Evolutionary conservation across 2,888 invertebrate genomes (phyloP).

Genomic region (Autographa pulchrina): DNA sequence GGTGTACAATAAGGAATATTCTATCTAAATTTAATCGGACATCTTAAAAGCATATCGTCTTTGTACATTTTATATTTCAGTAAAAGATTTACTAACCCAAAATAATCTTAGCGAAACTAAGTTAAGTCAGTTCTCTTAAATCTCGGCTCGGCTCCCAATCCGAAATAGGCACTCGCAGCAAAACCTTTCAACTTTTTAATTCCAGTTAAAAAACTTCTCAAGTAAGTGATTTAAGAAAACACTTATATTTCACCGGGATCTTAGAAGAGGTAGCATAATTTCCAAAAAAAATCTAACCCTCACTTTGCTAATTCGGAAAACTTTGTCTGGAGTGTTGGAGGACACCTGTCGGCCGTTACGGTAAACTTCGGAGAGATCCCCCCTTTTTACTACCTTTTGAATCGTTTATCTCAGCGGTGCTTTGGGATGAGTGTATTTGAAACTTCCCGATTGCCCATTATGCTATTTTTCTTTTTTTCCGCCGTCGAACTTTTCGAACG

Average conservation of each 20-base stretch:
- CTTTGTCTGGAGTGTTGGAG: constrained; percentile 61
- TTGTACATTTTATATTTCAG: constrained; percentile 19
- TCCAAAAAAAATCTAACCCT: constrained; percentile 56
- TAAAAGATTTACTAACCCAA: constrained; percentile 46
- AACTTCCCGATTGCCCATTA: constrained; percentile 77
- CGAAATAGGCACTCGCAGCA: constrained; percentile 55
- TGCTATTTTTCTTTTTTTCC: constrained; percentile 69
- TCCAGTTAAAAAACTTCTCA: constrained; percentile 57
- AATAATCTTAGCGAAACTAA: constrained; percentile 52
- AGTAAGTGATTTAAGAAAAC: constrained; percentile 63
- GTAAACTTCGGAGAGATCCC: constrained; percentile 64
- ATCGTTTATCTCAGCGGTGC: constrained; percentile 72
- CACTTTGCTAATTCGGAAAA: constrained; percentile 71
- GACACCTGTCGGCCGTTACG: constrained; percentile 77
- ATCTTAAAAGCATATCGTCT: no score
- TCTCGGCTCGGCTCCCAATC: constrained; percentile 43
- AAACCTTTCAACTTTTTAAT: constrained; percentile 63
- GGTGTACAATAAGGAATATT: no score
- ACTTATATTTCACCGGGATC: constrained; percentile 59
- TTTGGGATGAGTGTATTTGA: constrained; percentile 72
- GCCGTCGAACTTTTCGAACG: constrained; percentile 53
- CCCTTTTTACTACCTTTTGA: constrained; percentile 70
- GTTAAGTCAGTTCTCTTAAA: constrained; percentile 45
- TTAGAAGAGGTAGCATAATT: constrained; percentile 55
- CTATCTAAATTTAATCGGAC: no score